Conservation (phyloP, 2,888 invertebrate species). For the Dolichomitus sp. region DNA sequence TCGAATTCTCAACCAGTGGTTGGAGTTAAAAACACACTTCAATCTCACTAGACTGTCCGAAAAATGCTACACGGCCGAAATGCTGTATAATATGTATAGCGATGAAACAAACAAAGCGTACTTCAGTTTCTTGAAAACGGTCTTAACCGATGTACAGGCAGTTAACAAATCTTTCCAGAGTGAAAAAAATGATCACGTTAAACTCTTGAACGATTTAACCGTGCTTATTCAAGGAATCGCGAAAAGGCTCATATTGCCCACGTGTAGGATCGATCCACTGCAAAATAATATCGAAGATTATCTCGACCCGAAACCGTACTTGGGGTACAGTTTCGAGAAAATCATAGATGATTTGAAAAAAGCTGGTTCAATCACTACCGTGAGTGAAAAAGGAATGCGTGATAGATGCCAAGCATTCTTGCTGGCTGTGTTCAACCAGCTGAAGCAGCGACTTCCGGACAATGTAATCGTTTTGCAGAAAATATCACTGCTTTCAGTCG, state of each 20-base stretch:
- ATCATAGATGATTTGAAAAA: too few relatives aligned
- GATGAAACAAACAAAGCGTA: background rate
- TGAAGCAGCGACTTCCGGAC: too few relatives aligned
- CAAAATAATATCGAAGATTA: too few relatives aligned
- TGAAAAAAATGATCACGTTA: slow-evolving; percentile 6
- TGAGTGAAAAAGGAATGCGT: too few relatives aligned
- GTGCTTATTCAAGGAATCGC: background rate
- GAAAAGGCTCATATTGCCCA: background rate
- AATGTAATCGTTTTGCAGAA: too few relatives aligned
- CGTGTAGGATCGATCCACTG: background rate
- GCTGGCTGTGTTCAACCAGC: too few relatives aligned
- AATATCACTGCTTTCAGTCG: too few relatives aligned
- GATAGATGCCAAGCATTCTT: too few relatives aligned
- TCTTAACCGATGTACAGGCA: background rate
- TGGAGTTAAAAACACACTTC: slow-evolving; percentile 76
- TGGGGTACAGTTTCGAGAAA: too few relatives aligned
- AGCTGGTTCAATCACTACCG: too few relatives aligned
- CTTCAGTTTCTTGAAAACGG: background rate
- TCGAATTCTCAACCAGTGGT: slow-evolving; percentile 75
- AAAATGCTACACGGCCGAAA: slow-evolving; percentile 77
- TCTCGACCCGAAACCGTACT: too few relatives aligned
- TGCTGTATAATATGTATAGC: slow-evolving; percentile 70
- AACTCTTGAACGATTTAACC: slow-evolving; percentile 2
- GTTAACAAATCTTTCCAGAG: slow-evolving; percentile 13
- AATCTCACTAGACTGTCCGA: slow-evolving; percentile 67